Evolutionary conservation across 1,140 invertebrate genomes (phyloP).

Genomic region (Aphelinus atriplicis): DNA sequence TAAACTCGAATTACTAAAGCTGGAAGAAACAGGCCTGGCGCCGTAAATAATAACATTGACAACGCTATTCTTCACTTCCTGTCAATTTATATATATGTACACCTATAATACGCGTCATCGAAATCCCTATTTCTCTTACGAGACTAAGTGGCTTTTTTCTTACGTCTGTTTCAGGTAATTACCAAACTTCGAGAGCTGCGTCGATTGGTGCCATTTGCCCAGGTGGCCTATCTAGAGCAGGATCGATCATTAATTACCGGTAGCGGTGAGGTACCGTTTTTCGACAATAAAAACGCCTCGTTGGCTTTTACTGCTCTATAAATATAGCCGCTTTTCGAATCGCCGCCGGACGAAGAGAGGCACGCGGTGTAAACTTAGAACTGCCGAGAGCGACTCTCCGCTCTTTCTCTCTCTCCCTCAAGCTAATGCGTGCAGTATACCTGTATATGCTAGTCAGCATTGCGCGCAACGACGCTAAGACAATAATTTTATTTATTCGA

Average conservation of each 20-base stretch:
- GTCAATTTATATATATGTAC: too few species aligned
- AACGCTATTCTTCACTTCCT: too few species aligned
- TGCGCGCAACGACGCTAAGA: not conserved
- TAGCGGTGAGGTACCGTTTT: conserved; percentile 28
- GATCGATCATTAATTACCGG: conserved; percentile 27
- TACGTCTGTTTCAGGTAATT: conserved; percentile 18
- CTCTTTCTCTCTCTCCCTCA: too few species aligned
- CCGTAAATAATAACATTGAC: too few species aligned
- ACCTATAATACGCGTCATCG: too few species aligned
- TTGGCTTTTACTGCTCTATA: conserved; percentile 32
- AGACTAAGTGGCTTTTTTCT: conserved; percentile 8
- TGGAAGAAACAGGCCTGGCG: too few species aligned
- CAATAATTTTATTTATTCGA: conserved; percentile 10
- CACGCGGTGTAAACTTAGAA: too few species aligned
- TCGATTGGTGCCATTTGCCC: not conserved
- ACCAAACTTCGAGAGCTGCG: not conserved
- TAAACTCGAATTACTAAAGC: too few species aligned
- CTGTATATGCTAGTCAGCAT: too few species aligned
- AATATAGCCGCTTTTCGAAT: not conserved
- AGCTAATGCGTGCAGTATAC: too few species aligned
- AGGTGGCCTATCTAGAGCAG: not conserved
- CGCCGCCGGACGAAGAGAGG: too few species aligned
- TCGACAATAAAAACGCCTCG: conserved; percentile 25
- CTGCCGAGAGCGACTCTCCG: too few species aligned
- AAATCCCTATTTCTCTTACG: not conserved